Evolutionary conservation across 2,888 invertebrate species (phyloP).

Genomic region (Heliconius hortense): DNA sequence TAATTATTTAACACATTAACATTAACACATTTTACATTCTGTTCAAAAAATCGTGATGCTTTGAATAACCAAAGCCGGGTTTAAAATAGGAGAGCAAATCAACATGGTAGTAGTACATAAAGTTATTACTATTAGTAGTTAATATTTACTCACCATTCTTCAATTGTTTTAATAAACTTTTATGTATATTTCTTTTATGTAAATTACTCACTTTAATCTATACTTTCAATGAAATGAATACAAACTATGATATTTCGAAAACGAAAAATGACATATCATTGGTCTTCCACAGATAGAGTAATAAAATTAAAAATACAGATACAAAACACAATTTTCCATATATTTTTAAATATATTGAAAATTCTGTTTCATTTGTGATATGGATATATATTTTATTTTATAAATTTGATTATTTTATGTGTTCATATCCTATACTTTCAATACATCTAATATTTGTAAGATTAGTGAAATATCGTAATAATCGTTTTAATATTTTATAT

Average conservation of each 20-base stretch:
- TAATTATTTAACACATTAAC: not conserved
- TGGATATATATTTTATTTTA: too few relatives aligned
- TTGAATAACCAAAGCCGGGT: conserved; percentile 18
- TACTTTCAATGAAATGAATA: conserved; percentile 12
- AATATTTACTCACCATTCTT: conserved; percentile 57
- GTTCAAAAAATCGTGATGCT: conserved; percentile 1
- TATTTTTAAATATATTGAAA: too few relatives aligned
- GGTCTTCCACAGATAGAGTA: conserved; percentile 30
- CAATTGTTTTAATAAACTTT: conserved; percentile 1
- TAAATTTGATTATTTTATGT: too few relatives aligned
- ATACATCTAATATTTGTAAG: too few relatives aligned
- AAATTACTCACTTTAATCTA: not conserved
- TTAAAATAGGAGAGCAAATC: not conserved
- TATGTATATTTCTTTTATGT: not conserved
- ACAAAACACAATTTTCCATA: not conserved
- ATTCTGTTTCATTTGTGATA: too few relatives aligned
- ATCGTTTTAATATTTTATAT: too few relatives aligned
- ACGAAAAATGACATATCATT: conserved; percentile 77
- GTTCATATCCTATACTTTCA: too few relatives aligned
- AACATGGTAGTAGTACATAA: not conserved
- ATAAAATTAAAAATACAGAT: conserved; percentile 8
- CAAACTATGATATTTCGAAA: conserved; percentile 44
- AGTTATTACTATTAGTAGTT: too few relatives aligned
- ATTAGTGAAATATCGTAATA: too few relatives aligned
- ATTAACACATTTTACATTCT: too few relatives aligned